Conservation (phyloP, 2,888 invertebrate genomes). For the Philonicus albiceps region DNA sequence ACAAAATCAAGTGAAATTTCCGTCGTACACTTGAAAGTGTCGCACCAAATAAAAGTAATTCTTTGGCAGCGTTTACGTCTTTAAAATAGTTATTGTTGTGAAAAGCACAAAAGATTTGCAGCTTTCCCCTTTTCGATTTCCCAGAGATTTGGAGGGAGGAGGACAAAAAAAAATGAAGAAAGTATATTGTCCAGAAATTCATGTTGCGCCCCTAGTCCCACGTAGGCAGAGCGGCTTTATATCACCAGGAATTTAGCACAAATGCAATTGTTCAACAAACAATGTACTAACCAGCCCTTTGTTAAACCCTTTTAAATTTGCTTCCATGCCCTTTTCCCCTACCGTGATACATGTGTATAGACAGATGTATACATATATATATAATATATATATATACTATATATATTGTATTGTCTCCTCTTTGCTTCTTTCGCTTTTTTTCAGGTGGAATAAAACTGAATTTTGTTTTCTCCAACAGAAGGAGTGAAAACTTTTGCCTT, state of each 20-base stretch:
- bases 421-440: background rate
- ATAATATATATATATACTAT: background rate
- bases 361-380: no score
- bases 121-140: conserved; percentile 7
- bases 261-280: conserved; percentile 38
- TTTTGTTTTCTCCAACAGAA: conserved; percentile 11
- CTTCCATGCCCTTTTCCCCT: background rate
- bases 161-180: background rate
- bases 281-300: conserved; percentile 38
- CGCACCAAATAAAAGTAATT: background rate
- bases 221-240: background rate
- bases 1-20: background rate
- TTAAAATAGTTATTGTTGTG: conserved; percentile 20
- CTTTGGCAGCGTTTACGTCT: background rate
- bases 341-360: background rate
- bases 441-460: background rate
- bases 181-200: conserved; percentile 19
- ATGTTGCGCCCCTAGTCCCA: background rate
- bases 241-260: conserved; percentile 10
- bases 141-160: background rate
- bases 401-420: background rate
- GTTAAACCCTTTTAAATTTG: conserved; percentile 22
- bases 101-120: conserved; percentile 11
- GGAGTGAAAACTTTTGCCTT: conserved; percentile 7
- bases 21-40: background rate